phyloP scores from a whole-genome alignment of 2,888 invertebrate genomes.

The Zygogramma bicolorata region DNA sequence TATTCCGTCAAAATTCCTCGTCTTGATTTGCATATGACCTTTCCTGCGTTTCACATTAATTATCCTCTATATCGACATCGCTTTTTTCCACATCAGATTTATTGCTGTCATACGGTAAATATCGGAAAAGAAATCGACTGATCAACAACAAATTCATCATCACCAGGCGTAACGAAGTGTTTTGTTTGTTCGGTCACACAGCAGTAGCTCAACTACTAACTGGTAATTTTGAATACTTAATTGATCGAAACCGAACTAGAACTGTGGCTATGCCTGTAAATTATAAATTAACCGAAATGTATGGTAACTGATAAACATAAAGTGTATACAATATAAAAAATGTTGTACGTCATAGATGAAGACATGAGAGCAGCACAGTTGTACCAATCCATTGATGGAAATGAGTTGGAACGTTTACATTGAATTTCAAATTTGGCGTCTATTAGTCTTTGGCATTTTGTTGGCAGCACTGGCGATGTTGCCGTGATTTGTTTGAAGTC shows the following conservation, averaged over 20 bases:
- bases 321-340: too few relatives aligned
- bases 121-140: conserved; percentile 32
- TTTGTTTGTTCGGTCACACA: neutral
- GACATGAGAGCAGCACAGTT: too few relatives aligned
- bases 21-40: conserved; percentile 30
- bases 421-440: too few relatives aligned
- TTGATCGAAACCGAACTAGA: neutral
- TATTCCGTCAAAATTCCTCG: conserved; percentile 28
- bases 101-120: conserved; percentile 28
- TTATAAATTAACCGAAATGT: too few relatives aligned
- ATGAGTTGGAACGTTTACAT: too few relatives aligned
- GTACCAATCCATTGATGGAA: too few relatives aligned
- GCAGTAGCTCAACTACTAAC: neutral
- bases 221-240: neutral
- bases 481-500: too few relatives aligned
- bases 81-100: conserved; percentile 27
- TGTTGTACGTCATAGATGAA: too few relatives aligned
- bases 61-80: conserved; percentile 31
- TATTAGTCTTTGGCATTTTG: too few relatives aligned
- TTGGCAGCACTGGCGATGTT: too few relatives aligned
- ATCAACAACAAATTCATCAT: conserved; percentile 35
- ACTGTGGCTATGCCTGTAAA: too few relatives aligned
- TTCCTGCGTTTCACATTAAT: conserved; percentile 26
- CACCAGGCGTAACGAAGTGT: conserved; percentile 21
- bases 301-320: too few relatives aligned